Percentiles rank a stretch among this genome's conserved stretches.
phyloP scores from a whole-genome alignment of 2,888 invertebrate genomes.

The Caenorhabditis afra region DNA sequence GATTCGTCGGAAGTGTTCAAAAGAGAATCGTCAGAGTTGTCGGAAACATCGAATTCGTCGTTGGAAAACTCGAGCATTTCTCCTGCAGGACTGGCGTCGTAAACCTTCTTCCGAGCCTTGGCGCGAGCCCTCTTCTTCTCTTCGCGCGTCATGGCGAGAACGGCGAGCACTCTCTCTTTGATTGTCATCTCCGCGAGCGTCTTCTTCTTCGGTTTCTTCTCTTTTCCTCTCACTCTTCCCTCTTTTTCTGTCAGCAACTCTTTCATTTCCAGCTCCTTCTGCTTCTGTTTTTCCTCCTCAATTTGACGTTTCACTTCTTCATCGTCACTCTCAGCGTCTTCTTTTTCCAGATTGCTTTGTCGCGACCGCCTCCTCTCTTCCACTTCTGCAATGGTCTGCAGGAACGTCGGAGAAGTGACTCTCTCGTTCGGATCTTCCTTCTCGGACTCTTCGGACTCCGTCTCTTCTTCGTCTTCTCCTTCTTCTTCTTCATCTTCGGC shows the following conservation, averaged over 20 bases:
- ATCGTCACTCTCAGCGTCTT: neutral
- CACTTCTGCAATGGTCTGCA: neutral
- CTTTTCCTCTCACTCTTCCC: neutral
- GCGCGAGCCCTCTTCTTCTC: slow-evolving; percentile 17
- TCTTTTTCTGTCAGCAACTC: slow-evolving; percentile 4
- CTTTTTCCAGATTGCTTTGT: neutral
- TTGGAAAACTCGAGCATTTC: neutral
- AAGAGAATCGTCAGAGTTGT: no score
- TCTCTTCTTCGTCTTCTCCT: slow-evolving; percentile 5
- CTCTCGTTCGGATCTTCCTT: neutral
- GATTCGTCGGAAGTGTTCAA: slow-evolving; percentile 2
- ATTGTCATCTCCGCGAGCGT: neutral
- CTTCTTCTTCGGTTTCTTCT: neutral
- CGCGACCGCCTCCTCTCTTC: neutral
- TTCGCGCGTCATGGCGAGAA: slow-evolving; percentile 17
- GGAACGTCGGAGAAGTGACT: slow-evolving; percentile 10
- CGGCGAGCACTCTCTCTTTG: slow-evolving; percentile 14
- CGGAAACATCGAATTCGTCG: slow-evolving; percentile 12
- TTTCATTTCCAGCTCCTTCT: no score
- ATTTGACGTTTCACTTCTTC: neutral
- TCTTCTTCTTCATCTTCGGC: neutral
- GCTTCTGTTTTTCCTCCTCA: neutral
- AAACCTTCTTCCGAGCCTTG: neutral
- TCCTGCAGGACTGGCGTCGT: neutral
- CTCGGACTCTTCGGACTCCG: slow-evolving; percentile 12